Evolutionary conservation across 2,888 invertebrate genomes (phyloP).

Genomic region (Amiota mariae): DNA sequence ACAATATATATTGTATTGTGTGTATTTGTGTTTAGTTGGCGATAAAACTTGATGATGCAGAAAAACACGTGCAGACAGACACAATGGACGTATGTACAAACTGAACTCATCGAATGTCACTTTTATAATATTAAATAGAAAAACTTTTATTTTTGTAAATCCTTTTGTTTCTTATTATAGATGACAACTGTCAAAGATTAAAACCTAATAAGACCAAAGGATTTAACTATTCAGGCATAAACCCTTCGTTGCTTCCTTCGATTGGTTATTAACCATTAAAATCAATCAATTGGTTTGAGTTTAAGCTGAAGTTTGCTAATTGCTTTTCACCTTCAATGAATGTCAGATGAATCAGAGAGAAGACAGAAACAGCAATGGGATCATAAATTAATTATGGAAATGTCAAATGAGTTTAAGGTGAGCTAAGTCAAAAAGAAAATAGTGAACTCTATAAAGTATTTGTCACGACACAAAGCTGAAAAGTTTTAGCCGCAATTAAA

Average conservation of each 20-base stretch:
- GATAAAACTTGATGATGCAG: conserved; percentile 19
- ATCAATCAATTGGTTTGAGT: neutral
- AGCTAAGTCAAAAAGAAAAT: neutral
- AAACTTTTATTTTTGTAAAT: conserved; percentile 14
- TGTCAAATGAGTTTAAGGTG: neutral
- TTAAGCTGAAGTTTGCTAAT: neutral
- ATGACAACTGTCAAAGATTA: no score
- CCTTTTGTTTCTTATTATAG: conserved; percentile 48
- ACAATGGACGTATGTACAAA: conserved; percentile 33
- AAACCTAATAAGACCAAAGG: neutral
- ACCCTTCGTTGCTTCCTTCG: no score
- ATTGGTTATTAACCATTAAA: no score
- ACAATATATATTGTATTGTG: no score
- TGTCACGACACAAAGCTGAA: neutral
- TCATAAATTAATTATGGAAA: neutral
- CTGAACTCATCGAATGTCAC: conserved; percentile 50
- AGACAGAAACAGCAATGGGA: neutral
- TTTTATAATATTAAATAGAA: no score
- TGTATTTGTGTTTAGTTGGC: neutral
- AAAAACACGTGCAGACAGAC: conserved; percentile 4
- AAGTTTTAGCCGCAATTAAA: conserved; percentile 1
- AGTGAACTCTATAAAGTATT: neutral
- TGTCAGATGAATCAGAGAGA: neutral
- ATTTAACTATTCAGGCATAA: neutral
- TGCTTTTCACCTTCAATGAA: neutral